These are phyloP conservation scores for Calephelis nemesis DNA, from an alignment of 1,140 invertebrate genomes.

Conservation along the genomic window DNA sequence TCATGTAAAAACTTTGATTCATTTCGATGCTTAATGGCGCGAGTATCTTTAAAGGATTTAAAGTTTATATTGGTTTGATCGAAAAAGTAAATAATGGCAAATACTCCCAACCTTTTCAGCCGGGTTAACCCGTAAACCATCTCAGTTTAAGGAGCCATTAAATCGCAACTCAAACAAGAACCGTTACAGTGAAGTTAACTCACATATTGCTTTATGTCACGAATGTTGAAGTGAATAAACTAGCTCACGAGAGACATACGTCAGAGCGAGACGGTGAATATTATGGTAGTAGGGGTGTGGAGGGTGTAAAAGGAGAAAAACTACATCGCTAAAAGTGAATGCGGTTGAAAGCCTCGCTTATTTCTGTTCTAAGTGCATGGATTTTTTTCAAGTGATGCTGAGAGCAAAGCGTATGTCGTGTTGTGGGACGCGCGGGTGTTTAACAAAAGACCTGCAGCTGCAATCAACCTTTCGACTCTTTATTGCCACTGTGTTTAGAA, in stretches of 20 bases:
- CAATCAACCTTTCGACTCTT: conserved; percentile 27
- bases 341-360: conserved; percentile 77
- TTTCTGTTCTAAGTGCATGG: conserved; percentile 76
- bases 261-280: conserved; percentile 56
- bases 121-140: conserved; percentile 76
- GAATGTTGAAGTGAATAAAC: conserved; percentile 70
- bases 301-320: conserved; percentile 77
- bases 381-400: conserved; percentile 74
- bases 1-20: conserved; percentile 29
- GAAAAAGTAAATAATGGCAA: conserved; percentile 67
- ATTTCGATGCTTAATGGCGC: conserved; percentile 40
- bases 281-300: conserved; percentile 66
- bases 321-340: conserved; percentile 78
- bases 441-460: conserved; percentile 26
- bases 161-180: conserved; percentile 78
- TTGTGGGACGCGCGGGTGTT: conserved; percentile 22
- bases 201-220: conserved; percentile 79
- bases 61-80: conserved; percentile 68
- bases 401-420: conserved; percentile 44
- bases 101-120: conserved; percentile 72
- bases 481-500: conserved; percentile 18
- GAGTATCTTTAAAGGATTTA: conserved; percentile 56
- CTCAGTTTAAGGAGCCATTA: conserved; percentile 78
- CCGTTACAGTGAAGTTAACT: conserved; percentile 76
- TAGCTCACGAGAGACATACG: conserved; percentile 49